Percentiles rank a stretch among this genome's conserved stretches.
Evolutionary conservation across 2,113 vertebrate genomes (phyloP).

Genomic region (Lagopus muta): DNA sequence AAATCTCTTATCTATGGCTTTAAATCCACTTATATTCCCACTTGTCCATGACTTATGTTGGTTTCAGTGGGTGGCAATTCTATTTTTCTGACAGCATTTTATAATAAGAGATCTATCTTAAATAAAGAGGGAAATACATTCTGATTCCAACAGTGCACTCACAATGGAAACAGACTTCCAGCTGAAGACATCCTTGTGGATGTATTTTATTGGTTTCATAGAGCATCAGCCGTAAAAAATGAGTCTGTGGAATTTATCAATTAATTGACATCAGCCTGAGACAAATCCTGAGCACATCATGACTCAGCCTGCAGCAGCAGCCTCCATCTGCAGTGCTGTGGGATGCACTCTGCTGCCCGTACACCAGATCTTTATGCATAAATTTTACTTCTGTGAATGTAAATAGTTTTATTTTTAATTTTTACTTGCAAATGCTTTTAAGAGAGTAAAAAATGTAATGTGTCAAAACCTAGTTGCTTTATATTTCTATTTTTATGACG

Average conservation of each 20-base stretch:
- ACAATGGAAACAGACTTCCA: slow-evolving; percentile 30
- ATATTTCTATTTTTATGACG: slow-evolving; percentile 1
- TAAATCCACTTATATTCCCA: slow-evolving; percentile 41
- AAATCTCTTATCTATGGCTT: slow-evolving; percentile 11
- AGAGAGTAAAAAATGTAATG: neutral
- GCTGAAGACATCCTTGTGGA: neutral
- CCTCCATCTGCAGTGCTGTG: neutral
- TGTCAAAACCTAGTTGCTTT: neutral
- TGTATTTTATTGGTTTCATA: slow-evolving; percentile 40
- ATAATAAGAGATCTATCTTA: slow-evolving; percentile 45
- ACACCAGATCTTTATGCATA: neutral
- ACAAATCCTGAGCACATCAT: slow-evolving; percentile 6
- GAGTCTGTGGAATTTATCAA: slow-evolving; percentile 35
- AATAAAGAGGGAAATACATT: slow-evolving; percentile 32
- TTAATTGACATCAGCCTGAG: slow-evolving; percentile 30
- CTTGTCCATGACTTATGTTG: slow-evolving; percentile 38
- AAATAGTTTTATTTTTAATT: slow-evolving; percentile 20
- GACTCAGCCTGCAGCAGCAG: neutral
- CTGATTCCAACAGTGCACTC: slow-evolving; percentile 40
- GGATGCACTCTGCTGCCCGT: neutral
- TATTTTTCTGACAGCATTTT: slow-evolving; percentile 46
- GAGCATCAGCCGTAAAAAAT: slow-evolving; percentile 15
- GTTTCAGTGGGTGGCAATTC: slow-evolving; percentile 44
- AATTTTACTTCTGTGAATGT: neutral
- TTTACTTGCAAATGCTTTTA: neutral